Evolutionary conservation across 2,888 invertebrate species (phyloP).

Genomic region (Cyrtodaria siliqua): DNA sequence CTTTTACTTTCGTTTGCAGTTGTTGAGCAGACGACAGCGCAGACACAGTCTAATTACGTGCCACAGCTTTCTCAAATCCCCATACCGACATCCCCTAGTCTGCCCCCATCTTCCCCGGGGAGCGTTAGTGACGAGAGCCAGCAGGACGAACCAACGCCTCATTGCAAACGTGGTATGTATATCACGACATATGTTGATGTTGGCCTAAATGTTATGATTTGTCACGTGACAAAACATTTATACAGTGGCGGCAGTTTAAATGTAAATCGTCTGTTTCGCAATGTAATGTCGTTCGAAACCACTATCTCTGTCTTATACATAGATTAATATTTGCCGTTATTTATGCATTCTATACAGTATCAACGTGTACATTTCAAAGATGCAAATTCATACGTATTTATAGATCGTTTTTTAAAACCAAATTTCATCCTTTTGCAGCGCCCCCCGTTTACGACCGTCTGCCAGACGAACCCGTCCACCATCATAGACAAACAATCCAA

Average conservation of each 20-base stretch:
- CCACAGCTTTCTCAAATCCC: constrained; percentile 42
- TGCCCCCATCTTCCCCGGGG: constrained; percentile 35
- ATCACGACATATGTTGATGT: background rate
- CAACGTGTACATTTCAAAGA: too few relatives aligned
- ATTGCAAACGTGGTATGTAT: background rate
- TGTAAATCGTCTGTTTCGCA: too few relatives aligned
- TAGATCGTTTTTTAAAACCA: too few relatives aligned
- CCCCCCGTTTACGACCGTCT: constrained; percentile 23
- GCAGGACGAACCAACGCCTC: background rate
- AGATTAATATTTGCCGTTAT: too few relatives aligned
- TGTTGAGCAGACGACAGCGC: constrained; percentile 43
- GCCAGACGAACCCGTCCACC: constrained; percentile 55
- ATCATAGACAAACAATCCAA: constrained; percentile 90
- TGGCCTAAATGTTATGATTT: too few relatives aligned
- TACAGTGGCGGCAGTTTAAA: too few relatives aligned
- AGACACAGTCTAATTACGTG: constrained; percentile 3
- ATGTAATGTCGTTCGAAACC: too few relatives aligned
- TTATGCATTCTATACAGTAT: too few relatives aligned
- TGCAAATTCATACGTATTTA: too few relatives aligned
- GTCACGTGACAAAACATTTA: too few relatives aligned
- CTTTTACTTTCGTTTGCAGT: constrained; percentile 41
- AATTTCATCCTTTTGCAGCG: constrained; percentile 4
- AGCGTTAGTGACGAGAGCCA: constrained; percentile 16
- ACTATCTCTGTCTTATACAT: too few relatives aligned
- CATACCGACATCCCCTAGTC: constrained; percentile 46